These are phyloP conservation scores for Idaea aversata DNA, from an alignment of 2,888 invertebrate species.

Conservation along the genomic window DNA sequence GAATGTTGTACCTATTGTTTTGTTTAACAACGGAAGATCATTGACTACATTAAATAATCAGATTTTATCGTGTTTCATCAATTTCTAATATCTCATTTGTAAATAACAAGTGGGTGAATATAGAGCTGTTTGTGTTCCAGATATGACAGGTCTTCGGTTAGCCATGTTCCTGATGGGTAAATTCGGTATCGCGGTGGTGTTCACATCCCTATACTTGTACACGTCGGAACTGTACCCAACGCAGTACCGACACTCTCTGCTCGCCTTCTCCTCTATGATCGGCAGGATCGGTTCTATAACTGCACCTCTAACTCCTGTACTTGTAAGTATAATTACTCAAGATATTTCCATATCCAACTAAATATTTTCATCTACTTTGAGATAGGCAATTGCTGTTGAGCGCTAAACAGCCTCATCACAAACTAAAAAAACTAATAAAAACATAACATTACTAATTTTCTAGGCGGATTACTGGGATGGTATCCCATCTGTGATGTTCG, in stretches of 20 bases:
- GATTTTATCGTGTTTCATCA: too few relatives aligned
- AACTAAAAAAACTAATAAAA: too few relatives aligned
- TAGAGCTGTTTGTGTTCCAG: conserved; percentile 36
- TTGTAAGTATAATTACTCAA: conserved; percentile 78
- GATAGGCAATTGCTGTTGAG: too few relatives aligned
- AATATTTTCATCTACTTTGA: too few relatives aligned
- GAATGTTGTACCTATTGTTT: too few relatives aligned
- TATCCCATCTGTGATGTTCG: conserved; percentile 79
- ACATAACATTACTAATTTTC: too few relatives aligned
- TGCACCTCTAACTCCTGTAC: conserved; percentile 84
- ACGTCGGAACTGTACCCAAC: conserved; percentile 88
- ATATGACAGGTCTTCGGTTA: conserved; percentile 53
- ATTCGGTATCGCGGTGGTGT: conserved; percentile 82
- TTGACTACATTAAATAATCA: too few relatives aligned
- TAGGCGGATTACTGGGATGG: conserved; percentile 58
- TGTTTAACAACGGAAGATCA: too few relatives aligned
- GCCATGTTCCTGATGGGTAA: conserved; percentile 82
- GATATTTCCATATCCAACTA: too few relatives aligned
- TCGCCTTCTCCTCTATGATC: conserved; percentile 86
- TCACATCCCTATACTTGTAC: conserved; percentile 83
- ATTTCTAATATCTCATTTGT: too few relatives aligned
- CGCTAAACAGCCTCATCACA: too few relatives aligned
- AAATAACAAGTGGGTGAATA: too few relatives aligned
- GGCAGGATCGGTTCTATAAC: conserved; percentile 85
- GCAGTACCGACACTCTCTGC: conserved; percentile 82